Conservation (phyloP, 2,888 invertebrate genomes). For the Sipha maydis region DNA sequence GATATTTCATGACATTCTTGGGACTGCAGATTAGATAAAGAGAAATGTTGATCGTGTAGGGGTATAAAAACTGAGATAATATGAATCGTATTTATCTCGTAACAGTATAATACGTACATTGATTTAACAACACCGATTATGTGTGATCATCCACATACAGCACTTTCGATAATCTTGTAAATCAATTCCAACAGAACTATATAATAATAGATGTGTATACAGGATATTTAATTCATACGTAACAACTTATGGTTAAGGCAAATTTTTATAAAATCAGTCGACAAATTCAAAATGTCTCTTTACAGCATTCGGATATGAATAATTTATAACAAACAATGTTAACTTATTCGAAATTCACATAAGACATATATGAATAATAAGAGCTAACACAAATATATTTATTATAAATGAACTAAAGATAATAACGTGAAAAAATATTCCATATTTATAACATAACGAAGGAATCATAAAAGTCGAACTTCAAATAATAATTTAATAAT, state of each 20-base stretch:
- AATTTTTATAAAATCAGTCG: not conserved
- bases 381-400: not conserved
- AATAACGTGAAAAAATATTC: not conserved
- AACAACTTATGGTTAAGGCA: not conserved
- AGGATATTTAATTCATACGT: not conserved
- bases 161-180: not conserved
- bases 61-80: conserved; percentile 1
- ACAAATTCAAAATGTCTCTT: not conserved
- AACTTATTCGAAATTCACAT: not conserved
- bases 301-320: not conserved
- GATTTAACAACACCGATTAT: not conserved
- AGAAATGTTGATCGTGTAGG: conserved; percentile 7
- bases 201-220: not conserved
- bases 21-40: conserved; percentile 41
- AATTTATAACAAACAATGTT: not conserved
- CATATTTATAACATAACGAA: not conserved
- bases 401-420: not conserved
- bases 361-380: not conserved
- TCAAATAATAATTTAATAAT: not conserved
- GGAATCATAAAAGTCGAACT: not conserved
- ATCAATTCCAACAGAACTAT: not conserved
- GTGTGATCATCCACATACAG: not conserved
- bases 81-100: not conserved
- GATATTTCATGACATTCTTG: conserved; percentile 5
- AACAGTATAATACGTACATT: not conserved